These are phyloP conservation scores for Ischnus inquisitorius DNA, from an alignment of 2,888 invertebrate species.

Conservation along the genomic window DNA sequence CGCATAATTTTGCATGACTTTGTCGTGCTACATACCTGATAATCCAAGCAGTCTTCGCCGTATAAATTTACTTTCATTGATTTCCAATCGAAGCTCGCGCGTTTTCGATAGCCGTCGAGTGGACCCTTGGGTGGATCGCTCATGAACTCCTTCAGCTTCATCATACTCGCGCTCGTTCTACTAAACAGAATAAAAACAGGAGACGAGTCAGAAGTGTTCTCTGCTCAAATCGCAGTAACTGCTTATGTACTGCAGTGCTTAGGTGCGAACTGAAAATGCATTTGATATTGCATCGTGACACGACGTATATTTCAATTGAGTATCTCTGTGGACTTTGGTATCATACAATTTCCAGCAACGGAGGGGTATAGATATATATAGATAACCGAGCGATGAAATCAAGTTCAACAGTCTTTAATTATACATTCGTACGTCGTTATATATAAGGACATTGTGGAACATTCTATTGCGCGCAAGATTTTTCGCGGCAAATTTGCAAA, in stretches of 20 bases:
- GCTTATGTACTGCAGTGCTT: background rate
- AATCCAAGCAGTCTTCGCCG: conserved; percentile 90
- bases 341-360: background rate
- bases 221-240: background rate
- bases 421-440: too few species aligned
- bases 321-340: background rate
- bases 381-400: too few species aligned
- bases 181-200: conserved; percentile 3
- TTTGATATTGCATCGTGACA: background rate
- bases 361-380: too few species aligned
- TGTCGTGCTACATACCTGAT: conserved; percentile 88
- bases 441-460: too few species aligned
- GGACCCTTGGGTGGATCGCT: conserved; percentile 91
- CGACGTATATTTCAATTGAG: background rate
- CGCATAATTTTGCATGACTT: background rate
- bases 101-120: conserved; percentile 92
- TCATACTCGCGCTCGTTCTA: conserved; percentile 23
- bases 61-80: conserved; percentile 92
- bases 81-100: conserved; percentile 95
- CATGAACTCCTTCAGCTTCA: conserved; percentile 86
- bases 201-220: too few species aligned
- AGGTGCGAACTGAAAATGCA: background rate
- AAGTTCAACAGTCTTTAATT: too few species aligned
- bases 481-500: too few species aligned
- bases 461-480: too few species aligned